phyloP scores from a whole-genome alignment of 2,888 invertebrate genomes.

The Aporophyla nigra region DNA sequence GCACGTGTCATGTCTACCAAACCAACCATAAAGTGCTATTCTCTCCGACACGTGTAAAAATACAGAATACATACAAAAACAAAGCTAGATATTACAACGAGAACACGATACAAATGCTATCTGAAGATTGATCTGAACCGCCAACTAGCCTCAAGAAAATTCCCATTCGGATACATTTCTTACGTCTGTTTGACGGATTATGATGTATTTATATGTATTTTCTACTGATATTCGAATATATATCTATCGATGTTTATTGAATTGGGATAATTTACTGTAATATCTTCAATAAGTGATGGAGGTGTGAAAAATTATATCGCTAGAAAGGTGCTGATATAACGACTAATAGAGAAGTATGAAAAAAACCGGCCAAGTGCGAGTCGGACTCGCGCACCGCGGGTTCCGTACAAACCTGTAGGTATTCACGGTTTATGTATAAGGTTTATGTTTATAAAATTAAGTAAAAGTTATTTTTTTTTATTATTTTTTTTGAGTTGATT shows the following conservation, averaged over 20 bases:
- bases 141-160: conserved; percentile 58
- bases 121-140: conserved; percentile 60
- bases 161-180: conserved; percentile 65
- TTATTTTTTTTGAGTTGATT: too few relatives aligned
- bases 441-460: too few relatives aligned
- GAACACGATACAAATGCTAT: conserved; percentile 45
- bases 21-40: conserved; percentile 6
- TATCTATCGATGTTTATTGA: conserved; percentile 70
- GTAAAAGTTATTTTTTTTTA: too few relatives aligned
- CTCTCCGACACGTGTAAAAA: conserved; percentile 3
- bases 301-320: not conserved
- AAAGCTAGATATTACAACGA: conserved; percentile 25
- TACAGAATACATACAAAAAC: conserved; percentile 31
- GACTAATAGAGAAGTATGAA: not conserved
- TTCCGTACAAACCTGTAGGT: too few relatives aligned
- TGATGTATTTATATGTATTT: conserved; percentile 77
- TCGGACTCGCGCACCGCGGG: too few relatives aligned
- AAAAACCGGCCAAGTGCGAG: too few relatives aligned
- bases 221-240: conserved; percentile 67
- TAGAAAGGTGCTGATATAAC: not conserved
- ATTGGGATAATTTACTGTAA: not conserved
- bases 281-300: not conserved
- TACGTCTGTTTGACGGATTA: conserved; percentile 80
- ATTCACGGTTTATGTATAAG: too few relatives aligned
- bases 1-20: not conserved